Evolutionary conservation across 1,140 invertebrate species (phyloP).

Genomic region (Periplaneta americana): DNA sequence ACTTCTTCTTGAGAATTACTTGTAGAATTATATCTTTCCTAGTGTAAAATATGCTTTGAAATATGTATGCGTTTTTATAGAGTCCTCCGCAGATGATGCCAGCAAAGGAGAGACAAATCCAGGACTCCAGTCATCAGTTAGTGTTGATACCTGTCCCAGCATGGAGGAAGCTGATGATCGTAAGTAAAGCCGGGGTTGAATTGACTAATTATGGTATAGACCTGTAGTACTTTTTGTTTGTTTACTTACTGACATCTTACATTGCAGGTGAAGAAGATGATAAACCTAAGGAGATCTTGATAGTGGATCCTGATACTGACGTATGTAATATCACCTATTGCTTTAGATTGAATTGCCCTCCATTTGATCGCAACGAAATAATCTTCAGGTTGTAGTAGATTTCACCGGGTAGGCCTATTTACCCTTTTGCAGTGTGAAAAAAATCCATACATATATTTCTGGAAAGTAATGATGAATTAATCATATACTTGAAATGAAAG

Average conservation of each 20-base stretch:
- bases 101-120: not conserved
- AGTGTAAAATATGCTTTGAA: not conserved
- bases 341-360: too few species aligned
- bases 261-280: not conserved
- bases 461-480: not conserved
- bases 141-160: not conserved
- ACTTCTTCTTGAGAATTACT: not conserved
- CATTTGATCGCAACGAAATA: not conserved
- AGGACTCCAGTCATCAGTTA: not conserved
- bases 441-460: not conserved
- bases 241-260: not conserved
- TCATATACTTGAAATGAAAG: not conserved
- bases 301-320: conserved; percentile 8
- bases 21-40: not conserved
- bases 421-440: not conserved
- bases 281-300: not conserved
- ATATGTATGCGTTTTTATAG: too few species aligned
- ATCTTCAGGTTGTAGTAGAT: not conserved
- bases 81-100: not conserved
- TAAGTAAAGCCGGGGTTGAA: not conserved
- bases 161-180: not conserved
- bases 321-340: too few species aligned
- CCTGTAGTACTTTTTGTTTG: not conserved
- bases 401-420: not conserved
- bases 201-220: not conserved